These are phyloP conservation scores for Ptychoptera contaminata DNA, from an alignment of 2,888 invertebrate species.

Conservation along the genomic window DNA sequence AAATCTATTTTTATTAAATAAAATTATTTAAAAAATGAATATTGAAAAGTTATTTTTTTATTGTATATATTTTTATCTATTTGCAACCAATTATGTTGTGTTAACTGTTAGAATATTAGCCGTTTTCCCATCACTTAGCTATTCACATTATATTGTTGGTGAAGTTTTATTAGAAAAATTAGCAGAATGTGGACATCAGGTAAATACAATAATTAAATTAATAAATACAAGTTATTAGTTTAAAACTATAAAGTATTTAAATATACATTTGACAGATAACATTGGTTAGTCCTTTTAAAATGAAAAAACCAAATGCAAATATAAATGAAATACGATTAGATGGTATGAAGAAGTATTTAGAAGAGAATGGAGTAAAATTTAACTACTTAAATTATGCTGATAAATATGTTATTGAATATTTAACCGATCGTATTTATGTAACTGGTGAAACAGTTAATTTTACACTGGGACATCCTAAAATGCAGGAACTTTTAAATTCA, in stretches of 20 bases:
- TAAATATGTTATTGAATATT: constrained; percentile 24
- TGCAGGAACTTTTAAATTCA: constrained; percentile 20
- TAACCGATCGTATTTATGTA: constrained; percentile 25
- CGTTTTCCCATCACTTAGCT: constrained; percentile 27
- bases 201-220: too few relatives aligned
- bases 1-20: too few relatives aligned
- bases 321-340: constrained; percentile 23
- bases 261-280: constrained; percentile 15
- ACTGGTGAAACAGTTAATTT: constrained; percentile 25
- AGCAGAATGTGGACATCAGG: constrained; percentile 18
- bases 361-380: not conserved
- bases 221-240: too few relatives aligned
- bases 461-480: constrained; percentile 19
- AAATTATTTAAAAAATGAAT: too few relatives aligned
- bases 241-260: not conserved
- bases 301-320: constrained; percentile 12
- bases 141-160: constrained; percentile 27
- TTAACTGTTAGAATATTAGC: constrained; percentile 23
- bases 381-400: constrained; percentile 12
- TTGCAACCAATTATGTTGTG: not conserved
- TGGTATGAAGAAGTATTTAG: constrained; percentile 21
- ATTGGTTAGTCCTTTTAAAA: constrained; percentile 22
- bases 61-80: too few relatives aligned
- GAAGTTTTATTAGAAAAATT: constrained; percentile 21
- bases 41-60: too few relatives aligned